Evolutionary conservation across 2,888 invertebrate species (phyloP).

Genomic region (Marasmarcha lunaedactyla): DNA sequence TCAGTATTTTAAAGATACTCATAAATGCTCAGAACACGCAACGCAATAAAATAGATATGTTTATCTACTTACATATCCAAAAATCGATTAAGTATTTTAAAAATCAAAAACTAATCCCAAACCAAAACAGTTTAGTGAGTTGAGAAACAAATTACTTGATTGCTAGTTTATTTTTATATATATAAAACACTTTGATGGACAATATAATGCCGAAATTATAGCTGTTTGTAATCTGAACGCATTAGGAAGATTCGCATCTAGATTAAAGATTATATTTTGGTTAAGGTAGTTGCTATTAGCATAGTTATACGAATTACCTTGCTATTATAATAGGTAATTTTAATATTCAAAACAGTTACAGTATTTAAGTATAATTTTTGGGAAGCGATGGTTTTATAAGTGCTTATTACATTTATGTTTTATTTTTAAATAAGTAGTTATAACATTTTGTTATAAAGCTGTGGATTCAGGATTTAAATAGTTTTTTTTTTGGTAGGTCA

Average conservation of each 20-base stretch:
- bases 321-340: slow-evolving; percentile 57
- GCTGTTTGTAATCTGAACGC: slow-evolving; percentile 65
- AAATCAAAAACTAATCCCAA: not conserved
- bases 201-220: slow-evolving; percentile 68
- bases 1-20: no score
- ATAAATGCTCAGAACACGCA: no score
- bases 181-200: slow-evolving; percentile 68
- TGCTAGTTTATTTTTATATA: slow-evolving; percentile 62
- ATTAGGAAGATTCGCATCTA: slow-evolving; percentile 69
- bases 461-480: not conserved
- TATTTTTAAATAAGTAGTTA: not conserved
- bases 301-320: slow-evolving; percentile 64
- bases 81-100: no score
- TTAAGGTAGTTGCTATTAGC: slow-evolving; percentile 63
- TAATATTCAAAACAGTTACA: slow-evolving; percentile 42
- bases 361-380: slow-evolving; percentile 34
- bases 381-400: slow-evolving; percentile 37
- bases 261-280: slow-evolving; percentile 69
- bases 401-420: not conserved
- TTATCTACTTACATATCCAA: no score
- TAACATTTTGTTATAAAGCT: not conserved
- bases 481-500: slow-evolving; percentile 25
- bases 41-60: no score
- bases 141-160: slow-evolving; percentile 65
- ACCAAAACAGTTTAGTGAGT: slow-evolving; percentile 60